These are phyloP conservation scores for Chironomus riparius DNA, from an alignment of 2,888 invertebrate genomes.

Conservation along the genomic window DNA sequence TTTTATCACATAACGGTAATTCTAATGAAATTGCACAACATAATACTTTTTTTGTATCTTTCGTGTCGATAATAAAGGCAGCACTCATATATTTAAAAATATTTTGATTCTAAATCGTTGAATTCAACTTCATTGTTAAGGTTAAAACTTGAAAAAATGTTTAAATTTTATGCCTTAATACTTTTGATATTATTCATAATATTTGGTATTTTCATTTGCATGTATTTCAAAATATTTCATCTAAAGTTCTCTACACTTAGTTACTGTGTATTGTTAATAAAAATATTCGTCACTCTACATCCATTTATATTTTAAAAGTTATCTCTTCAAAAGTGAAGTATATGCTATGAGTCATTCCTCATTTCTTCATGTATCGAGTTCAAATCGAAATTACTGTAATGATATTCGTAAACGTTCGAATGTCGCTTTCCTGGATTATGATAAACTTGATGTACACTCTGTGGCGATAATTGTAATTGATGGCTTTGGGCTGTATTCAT, in stretches of 20 bases:
- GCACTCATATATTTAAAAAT: too few species aligned
- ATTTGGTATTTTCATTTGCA: too few species aligned
- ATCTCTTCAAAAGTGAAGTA: constrained; percentile 26
- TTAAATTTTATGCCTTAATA: too few species aligned
- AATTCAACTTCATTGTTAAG: too few species aligned
- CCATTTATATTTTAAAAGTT: too few species aligned
- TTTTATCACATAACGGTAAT: not conserved
- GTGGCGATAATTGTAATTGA: constrained; percentile 28
- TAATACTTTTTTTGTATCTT: constrained; percentile 2
- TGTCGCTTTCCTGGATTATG: constrained; percentile 43
- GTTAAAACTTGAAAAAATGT: too few species aligned
- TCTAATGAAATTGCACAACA: not conserved
- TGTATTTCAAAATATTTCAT: too few species aligned
- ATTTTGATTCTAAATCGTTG: too few species aligned
- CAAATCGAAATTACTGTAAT: constrained; percentile 42
- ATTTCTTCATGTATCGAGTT: constrained; percentile 44
- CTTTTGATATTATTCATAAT: too few species aligned
- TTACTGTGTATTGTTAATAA: too few species aligned
- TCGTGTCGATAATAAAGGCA: not conserved
- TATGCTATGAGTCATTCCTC: constrained; percentile 44
- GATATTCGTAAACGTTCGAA: constrained; percentile 43
- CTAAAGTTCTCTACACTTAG: too few species aligned
- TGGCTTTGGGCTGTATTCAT: constrained; percentile 12
- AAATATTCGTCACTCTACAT: too few species aligned
- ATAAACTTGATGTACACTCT: constrained; percentile 42